Evolutionary conservation across 1,140 invertebrate species (phyloP).

Genomic region (Orchestia grillus): DNA sequence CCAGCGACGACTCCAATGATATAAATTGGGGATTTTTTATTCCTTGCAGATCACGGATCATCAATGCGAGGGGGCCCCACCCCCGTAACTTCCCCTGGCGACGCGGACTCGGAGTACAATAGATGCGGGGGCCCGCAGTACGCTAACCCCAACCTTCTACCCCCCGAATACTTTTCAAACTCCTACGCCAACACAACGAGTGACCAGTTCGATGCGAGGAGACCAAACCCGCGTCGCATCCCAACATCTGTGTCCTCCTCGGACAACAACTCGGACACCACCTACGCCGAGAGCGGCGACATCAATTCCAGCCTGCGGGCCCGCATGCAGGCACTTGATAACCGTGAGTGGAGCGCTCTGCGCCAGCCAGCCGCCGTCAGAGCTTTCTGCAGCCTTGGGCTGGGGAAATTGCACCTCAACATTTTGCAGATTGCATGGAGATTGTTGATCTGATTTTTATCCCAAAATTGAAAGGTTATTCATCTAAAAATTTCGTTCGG

Average conservation of each 20-base stretch:
- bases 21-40: background rate
- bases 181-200: slow-evolving; percentile 2
- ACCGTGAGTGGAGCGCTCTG: slow-evolving; percentile 58
- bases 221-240: slow-evolving; percentile 39
- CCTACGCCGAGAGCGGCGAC: slow-evolving; percentile 69
- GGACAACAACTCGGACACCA: slow-evolving; percentile 69
- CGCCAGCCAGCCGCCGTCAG: no score
- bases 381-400: background rate
- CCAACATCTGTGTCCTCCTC: slow-evolving; percentile 68
- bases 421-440: background rate
- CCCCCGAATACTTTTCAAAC: slow-evolving; percentile 35
- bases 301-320: slow-evolving; percentile 61
- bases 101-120: slow-evolving; percentile 15
- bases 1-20: background rate
- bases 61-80: slow-evolving; percentile 14
- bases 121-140: slow-evolving; percentile 39
- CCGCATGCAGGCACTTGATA: slow-evolving; percentile 59
- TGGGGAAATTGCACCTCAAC: background rate
- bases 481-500: background rate
- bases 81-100: slow-evolving; percentile 15
- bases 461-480: background rate
- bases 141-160: slow-evolving; percentile 36
- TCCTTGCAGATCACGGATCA: background rate
- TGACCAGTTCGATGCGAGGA: slow-evolving; percentile 45
- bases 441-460: no score